phyloP scores from a whole-genome alignment of 2,113 vertebrate genomes.

The Trogon melanurus region DNA sequence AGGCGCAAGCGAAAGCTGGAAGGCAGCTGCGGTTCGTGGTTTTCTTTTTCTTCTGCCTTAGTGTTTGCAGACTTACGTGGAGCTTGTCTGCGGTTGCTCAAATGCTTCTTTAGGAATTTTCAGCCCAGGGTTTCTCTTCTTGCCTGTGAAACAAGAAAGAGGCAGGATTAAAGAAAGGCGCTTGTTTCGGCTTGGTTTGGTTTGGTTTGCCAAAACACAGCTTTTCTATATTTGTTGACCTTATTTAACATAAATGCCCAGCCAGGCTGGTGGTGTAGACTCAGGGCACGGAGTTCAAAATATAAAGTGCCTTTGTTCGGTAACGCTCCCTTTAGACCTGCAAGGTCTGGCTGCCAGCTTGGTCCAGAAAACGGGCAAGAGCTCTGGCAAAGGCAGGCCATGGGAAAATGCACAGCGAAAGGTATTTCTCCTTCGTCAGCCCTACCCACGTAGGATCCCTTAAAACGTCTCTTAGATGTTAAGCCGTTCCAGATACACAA shows the following conservation, averaged over 20 bases:
- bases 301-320: conserved; percentile 54
- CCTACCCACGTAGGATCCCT: background rate
- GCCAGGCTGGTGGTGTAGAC: background rate
- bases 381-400: conserved; percentile 2
- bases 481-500: background rate
- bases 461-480: background rate
- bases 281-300: conserved; percentile 50
- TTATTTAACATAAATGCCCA: background rate
- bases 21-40: background rate
- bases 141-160: conserved; percentile 76
- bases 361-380: conserved; percentile 2
- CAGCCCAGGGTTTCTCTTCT: conserved; percentile 88
- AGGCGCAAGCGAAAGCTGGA: background rate
- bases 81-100: conserved; percentile 87
- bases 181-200: background rate
- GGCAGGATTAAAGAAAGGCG: background rate
- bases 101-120: conserved; percentile 92
- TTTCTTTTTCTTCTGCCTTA: background rate
- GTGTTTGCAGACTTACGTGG: conserved; percentile 82
- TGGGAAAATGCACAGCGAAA: background rate
- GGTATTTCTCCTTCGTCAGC: conserved; percentile 9
- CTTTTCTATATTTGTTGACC: conserved; percentile 11
- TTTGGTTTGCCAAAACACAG: background rate
- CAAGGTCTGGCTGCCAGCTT: background rate
- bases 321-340: background rate